phyloP scores from a whole-genome alignment of 2,797 vertebrate genomes.

The Myotis daubentonii region DNA sequence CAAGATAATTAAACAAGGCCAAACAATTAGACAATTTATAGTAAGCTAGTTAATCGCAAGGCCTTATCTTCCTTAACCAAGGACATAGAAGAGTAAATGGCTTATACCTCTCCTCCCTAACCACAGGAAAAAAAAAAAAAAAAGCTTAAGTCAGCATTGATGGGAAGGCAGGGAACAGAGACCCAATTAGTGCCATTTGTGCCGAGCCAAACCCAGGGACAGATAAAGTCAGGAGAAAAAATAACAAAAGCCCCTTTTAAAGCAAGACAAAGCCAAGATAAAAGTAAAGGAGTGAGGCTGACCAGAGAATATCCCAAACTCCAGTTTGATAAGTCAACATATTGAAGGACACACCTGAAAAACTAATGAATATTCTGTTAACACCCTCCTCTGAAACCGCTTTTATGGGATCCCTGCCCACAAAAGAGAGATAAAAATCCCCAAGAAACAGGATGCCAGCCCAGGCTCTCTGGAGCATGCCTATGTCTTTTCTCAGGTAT shows the following conservation, averaged over 20 bases:
- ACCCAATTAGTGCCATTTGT: background rate
- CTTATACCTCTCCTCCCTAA: background rate
- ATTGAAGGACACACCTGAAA: background rate
- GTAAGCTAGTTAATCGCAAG: background rate
- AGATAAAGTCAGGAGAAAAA: background rate
- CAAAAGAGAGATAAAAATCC: background rate
- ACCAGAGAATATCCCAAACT: background rate
- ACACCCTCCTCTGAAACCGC: background rate
- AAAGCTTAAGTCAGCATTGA: background rate
- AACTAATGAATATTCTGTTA: background rate
- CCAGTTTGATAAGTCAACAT: background rate
- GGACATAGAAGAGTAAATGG: background rate
- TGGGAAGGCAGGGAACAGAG: background rate
- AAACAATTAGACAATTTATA: background rate
- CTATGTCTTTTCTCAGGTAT: background rate
- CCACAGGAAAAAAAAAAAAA: background rate
- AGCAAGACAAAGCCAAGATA: background rate
- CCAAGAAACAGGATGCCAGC: background rate
- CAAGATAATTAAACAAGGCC: background rate
- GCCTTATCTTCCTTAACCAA: background rate
- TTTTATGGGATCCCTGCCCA: background rate
- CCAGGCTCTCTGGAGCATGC: background rate
- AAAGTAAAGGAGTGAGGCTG: background rate
- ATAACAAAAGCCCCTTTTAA: background rate
- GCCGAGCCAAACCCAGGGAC: background rate